Conservation (phyloP, 2,113 vertebrate species). For the Crotalus viridis region DNA sequence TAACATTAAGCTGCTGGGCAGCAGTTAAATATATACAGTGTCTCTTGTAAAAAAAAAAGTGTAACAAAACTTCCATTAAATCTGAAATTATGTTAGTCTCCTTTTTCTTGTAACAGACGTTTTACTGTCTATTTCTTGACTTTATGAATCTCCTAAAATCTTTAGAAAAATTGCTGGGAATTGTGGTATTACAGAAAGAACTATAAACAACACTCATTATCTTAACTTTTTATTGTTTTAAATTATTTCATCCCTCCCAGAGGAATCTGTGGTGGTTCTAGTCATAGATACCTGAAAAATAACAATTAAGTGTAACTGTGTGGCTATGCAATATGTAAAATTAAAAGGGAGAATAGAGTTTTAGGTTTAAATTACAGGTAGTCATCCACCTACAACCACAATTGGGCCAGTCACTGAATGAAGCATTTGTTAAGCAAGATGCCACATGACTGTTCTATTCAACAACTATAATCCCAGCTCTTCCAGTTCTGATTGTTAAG, state of each 20-base stretch:
- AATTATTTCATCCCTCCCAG: not conserved
- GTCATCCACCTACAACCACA: not conserved
- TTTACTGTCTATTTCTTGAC: not conserved
- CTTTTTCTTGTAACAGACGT: not conserved
- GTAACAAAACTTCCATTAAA: not conserved
- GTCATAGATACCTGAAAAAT: not conserved
- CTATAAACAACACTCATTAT: not conserved
- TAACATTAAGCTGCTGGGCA: not conserved
- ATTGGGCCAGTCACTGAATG: not conserved
- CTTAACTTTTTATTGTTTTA: not conserved
- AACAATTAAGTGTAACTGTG: not conserved
- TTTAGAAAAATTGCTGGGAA: not conserved
- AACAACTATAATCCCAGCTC: not conserved
- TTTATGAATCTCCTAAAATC: not conserved
- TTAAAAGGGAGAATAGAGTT: not conserved
- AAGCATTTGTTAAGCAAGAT: not conserved
- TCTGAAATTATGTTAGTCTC: not conserved
- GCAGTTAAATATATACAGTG: not conserved
- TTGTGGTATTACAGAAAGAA: not conserved
- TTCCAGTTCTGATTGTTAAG: not conserved
- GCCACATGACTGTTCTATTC: not conserved
- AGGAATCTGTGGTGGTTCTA: not conserved
- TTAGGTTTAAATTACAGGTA: not conserved
- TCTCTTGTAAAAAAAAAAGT: not conserved
- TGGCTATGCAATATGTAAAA: not conserved